These are phyloP conservation scores for Cossypha heuglini DNA, from an alignment of 2,797 vertebrate genomes.

Conservation along the genomic window DNA sequence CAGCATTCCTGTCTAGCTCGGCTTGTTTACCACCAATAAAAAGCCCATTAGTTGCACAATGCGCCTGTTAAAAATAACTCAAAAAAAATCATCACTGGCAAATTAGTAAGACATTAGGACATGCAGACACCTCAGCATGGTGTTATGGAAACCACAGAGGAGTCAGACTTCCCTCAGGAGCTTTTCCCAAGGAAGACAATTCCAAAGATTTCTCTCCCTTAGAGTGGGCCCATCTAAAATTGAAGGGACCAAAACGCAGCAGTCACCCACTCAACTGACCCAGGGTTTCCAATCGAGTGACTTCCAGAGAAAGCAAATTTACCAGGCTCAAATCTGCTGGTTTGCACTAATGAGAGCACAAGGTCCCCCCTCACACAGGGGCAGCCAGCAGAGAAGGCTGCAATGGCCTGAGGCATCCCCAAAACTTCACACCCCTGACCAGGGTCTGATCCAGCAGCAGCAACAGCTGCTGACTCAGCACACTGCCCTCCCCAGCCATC, in stretches of 20 bases:
- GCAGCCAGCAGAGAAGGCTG: neutral
- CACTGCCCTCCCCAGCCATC: neutral
- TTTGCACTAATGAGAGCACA: neutral
- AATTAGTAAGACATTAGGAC: slow-evolving; percentile 52
- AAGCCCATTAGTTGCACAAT: slow-evolving; percentile 55
- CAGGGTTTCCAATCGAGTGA: neutral
- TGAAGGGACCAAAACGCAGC: neutral
- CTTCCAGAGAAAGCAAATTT: neutral
- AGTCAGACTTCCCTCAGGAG: slow-evolving; percentile 24
- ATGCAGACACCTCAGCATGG: neutral
- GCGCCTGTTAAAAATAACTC: slow-evolving; percentile 43
- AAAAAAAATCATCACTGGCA: slow-evolving; percentile 49
- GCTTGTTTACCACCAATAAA: slow-evolving; percentile 60
- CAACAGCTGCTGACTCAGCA: neutral
- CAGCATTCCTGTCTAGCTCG: neutral
- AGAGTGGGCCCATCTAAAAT: neutral
- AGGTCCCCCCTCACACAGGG: neutral
- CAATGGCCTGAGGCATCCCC: neutral
- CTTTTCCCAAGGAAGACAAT: neutral
- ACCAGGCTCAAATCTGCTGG: neutral
- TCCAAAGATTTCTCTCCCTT: neutral
- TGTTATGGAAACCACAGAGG: slow-evolving; percentile 41
- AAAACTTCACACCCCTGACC: neutral
- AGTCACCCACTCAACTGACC: neutral
- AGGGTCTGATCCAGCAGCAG: neutral